Evolutionary conservation across 1,140 invertebrate genomes (phyloP), one percentile per base, ranked within the genome.

Genomic region (Heliothis subflexa): DNA sequence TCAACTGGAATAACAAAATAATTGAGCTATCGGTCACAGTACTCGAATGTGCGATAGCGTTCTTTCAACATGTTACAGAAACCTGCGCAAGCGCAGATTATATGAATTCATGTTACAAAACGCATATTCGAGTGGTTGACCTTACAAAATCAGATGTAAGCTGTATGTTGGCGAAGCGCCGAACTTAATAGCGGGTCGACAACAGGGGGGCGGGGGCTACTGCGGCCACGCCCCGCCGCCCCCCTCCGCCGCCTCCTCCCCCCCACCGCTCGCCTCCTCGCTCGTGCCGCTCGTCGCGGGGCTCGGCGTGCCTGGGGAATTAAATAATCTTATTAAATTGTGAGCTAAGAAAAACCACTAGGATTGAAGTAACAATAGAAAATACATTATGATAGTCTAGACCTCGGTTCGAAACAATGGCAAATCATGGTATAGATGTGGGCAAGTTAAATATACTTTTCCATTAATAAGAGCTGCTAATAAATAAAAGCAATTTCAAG

Each of bases 181-280:
- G 82, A 91, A 92, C 89, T 90, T 88, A 92, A 92, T 91, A 91
- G 89, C 89, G 88, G 82, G 83, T 89, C 87, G 83, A 87, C 85
- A 85, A 85, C 83, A 77, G 68, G 10, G 21, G 47, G 68, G 52
- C 75, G 68, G 40, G 50, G 50, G 45, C 25, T 55, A 62, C 52
- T 68, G 55, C 50, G 61, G n/a, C 62, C 61, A 45, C 61, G 9
- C 21, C 11, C 54, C 47, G 47, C 76, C 66, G 25, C 16, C 25
- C 7, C 59, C 16, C 52, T 55, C 71, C 4, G 72, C 81, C 33
- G 74, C 54, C 49, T 86, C 86, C 18, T 45, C 28, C 14, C 62
- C 61, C 9, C 62, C 52, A 62, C 82, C 81, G 64, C 83, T 77
- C 14, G 49, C 47, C 81, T 81, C 71, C 83, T 79, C 52, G 61